These are phyloP conservation scores for Sphenopsis melanotis DNA, from an alignment of 2,797 vertebrate species.

Conservation along the genomic window DNA sequence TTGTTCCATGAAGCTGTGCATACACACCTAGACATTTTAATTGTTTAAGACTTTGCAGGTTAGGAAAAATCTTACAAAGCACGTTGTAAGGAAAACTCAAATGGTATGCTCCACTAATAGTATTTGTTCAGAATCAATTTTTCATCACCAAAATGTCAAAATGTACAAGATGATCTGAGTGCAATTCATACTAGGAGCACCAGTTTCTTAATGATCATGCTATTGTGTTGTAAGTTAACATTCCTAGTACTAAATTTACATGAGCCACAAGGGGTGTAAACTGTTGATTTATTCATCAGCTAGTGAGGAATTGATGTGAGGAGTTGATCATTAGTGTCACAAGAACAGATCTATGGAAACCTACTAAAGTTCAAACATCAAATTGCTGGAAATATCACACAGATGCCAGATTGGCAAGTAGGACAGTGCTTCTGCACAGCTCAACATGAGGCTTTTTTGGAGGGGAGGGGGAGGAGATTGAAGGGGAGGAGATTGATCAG, in stretches of 20 bases:
- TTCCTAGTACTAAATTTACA: not conserved
- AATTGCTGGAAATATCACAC: not conserved
- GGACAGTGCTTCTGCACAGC: rapidly evolving
- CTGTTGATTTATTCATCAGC: not conserved
- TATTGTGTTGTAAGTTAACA: not conserved
- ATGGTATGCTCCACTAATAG: not conserved
- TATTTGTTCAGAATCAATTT: not conserved
- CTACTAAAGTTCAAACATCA: not conserved
- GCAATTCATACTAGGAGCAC: not conserved
- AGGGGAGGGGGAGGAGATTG: rapidly evolving
- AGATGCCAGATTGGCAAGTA: rapidly evolving
- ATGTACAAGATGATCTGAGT: not conserved
- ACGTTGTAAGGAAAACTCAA: not conserved
- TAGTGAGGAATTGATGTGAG: not conserved
- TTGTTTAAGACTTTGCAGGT: not conserved
- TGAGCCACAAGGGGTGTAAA: not conserved
- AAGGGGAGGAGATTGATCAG: rapidly evolving
- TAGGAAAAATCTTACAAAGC: not conserved
- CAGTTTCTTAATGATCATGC: not conserved
- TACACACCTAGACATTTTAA: not conserved
- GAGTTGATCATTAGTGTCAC: not conserved
- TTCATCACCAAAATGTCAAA: not conserved
- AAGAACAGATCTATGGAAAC: not conserved
- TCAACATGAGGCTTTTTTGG: rapidly evolving
- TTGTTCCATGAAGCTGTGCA: not conserved